Conservation (phyloP, 2,888 invertebrate genomes). For the Thymelicus lineola region DNA sequence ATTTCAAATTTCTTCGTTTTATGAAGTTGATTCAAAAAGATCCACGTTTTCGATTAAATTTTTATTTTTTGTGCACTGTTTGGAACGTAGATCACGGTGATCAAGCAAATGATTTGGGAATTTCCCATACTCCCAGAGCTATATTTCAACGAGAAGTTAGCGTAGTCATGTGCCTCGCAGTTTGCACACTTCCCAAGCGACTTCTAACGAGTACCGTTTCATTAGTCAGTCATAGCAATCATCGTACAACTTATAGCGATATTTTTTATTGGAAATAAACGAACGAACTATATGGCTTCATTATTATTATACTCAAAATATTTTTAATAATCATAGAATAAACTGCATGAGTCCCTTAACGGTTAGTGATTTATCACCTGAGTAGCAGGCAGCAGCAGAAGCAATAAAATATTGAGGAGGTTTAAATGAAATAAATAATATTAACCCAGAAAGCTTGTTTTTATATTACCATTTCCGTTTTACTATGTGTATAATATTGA, state of each 20-base stretch:
- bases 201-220: slow-evolving; percentile 52
- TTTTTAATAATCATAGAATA: background rate
- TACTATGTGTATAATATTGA: no score
- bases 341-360: no score
- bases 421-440: no score
- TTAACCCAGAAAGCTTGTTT: no score
- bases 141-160: slow-evolving; percentile 34
- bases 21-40: no score
- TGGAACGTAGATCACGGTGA: slow-evolving; percentile 18
- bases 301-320: background rate
- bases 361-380: no score
- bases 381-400: no score
- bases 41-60: background rate
- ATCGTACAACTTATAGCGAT: background rate
- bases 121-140: slow-evolving; percentile 27
- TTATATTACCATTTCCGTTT: no score
- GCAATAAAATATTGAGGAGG: no score
- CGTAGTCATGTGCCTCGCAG: slow-evolving; percentile 31
- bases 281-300: background rate
- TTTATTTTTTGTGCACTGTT: slow-evolving; percentile 7
- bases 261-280: background rate
- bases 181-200: slow-evolving; percentile 54
- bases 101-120: slow-evolving; percentile 32
- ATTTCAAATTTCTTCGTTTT: no score
- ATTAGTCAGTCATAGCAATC: slow-evolving; percentile 27